Evolutionary conservation across 2,797 vertebrate genomes (phyloP).

Genomic region (Cossypha dichroa): DNA sequence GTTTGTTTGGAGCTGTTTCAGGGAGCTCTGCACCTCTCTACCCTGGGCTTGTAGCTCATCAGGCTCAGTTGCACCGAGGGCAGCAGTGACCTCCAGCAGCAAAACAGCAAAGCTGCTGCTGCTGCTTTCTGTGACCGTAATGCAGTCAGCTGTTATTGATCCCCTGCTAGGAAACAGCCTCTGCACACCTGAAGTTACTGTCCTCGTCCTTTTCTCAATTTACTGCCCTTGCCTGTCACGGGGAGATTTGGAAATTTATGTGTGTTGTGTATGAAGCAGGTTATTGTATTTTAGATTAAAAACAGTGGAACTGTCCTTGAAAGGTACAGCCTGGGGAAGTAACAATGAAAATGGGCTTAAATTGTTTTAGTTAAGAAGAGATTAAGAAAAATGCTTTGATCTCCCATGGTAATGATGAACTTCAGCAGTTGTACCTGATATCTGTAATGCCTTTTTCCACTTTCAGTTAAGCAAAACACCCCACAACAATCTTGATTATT

Average conservation of each 20-base stretch:
- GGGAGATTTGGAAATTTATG: conserved; percentile 51
- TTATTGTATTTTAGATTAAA: conserved; percentile 22
- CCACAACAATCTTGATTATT: not conserved
- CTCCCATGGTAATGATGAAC: not conserved
- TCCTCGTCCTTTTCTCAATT: conserved; percentile 25
- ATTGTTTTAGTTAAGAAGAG: conserved; percentile 36
- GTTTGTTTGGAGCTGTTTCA: not conserved
- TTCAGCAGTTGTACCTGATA: not conserved
- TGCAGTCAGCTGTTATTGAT: conserved; percentile 12
- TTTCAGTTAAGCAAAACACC: not conserved
- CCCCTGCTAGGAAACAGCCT: not conserved
- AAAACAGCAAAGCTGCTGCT: not conserved
- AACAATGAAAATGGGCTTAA: conserved; percentile 28
- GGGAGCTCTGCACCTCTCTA: not conserved
- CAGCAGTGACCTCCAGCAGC: not conserved
- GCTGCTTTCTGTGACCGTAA: accelerated
- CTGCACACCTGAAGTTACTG: conserved; percentile 8
- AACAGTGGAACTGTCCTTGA: conserved; percentile 12
- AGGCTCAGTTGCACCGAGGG: not conserved
- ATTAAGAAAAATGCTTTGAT: conserved; percentile 3
- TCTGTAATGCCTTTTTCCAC: not conserved
- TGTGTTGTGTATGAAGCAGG: not conserved
- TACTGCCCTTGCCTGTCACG: not conserved
- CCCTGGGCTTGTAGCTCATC: not conserved
- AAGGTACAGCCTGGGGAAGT: conserved; percentile 19